Base-by-base conservation (phyloP, 2,797 vertebrate genomes). In the Paedocypris micromegethes region DNA sequence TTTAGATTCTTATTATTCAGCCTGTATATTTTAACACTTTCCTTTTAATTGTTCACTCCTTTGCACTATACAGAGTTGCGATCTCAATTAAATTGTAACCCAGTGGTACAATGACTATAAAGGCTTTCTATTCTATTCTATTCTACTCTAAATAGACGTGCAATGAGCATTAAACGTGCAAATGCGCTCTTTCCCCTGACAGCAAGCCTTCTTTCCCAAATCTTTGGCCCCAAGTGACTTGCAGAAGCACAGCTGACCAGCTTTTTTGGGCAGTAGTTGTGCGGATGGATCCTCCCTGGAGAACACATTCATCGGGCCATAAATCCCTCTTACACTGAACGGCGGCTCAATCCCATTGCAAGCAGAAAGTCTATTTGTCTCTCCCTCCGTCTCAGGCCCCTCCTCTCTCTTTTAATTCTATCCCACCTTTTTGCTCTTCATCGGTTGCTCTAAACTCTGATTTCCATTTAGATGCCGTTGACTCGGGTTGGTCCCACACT, bases 251-350 rank as follows among this genome's bases (percentile, higher is more conserved):
- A 54, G 64, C 81, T 75, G 41, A 76, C 77, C 72, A 70, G 73
- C 45, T 43, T 64, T 72, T 80, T 71, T 73, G 70, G 75, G 73
- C 60, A 61, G 78, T 64, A 50, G 67, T 84, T 77, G 70, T 70
- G 73, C 64, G 66, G 66, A 51, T 68, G 72, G 42, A 46, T 45
- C 6, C 56, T 79, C 81, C 65, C 65, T 5, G 4, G 79, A 73
- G 77, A 80, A 58, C 41, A 2, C 58, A 68, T 73, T 82, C 70
- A 80, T 66, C 79, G 80, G 67, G 80, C 43, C 67, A 70, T 83
- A 77, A 82, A 82, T 77, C 76, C 79, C 77, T 81, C 66, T 76
- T 84, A 74, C 80, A 79, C 70, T 68, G 68, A 58, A 68, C 80
- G 77, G 75, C 72, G 66, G 71, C 70, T 80, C 74, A 64, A 80